Evolutionary conservation across 2,888 invertebrate species (phyloP).

Genomic region (Malthinus flaveolus): DNA sequence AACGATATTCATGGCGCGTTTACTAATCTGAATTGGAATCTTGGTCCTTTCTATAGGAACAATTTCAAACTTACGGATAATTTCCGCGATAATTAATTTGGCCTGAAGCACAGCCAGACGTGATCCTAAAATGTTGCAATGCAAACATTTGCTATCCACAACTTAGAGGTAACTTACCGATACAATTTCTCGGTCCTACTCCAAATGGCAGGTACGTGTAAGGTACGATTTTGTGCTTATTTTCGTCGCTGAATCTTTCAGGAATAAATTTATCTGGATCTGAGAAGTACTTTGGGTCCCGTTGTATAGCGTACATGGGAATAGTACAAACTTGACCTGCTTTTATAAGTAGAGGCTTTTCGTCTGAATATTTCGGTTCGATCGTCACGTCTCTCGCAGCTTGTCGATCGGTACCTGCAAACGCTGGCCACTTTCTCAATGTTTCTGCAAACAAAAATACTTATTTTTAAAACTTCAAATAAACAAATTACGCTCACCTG

Average conservation of each 20-base stretch:
- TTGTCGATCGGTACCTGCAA: conserved; percentile 27
- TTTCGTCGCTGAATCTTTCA: conserved; percentile 57
- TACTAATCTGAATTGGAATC: neutral
- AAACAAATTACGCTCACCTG: neutral
- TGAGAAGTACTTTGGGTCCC: conserved; percentile 40
- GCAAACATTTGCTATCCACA: too few species aligned
- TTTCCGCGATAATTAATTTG: neutral
- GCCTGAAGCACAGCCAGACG: neutral
- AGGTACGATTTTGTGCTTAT: conserved; percentile 52
- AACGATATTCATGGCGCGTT: neutral
- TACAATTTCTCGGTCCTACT: conserved; percentile 65
- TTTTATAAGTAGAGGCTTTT: conserved; percentile 30
- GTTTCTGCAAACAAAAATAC: neutral
- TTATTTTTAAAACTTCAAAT: neutral
- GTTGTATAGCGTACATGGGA: conserved; percentile 40
- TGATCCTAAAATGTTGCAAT: neutral
- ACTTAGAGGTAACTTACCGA: conserved; percentile 54
- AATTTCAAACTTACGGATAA: neutral
- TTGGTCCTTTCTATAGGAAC: neutral
- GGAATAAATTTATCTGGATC: conserved; percentile 46
- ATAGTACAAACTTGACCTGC: conserved; percentile 32
- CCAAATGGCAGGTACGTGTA: conserved; percentile 49
- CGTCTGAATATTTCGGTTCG: conserved; percentile 26
- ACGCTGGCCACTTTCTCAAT: conserved; percentile 35
- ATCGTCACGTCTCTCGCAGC: conserved; percentile 36